phyloP scores from a whole-genome alignment of 1,140 invertebrate genomes.

The Octopus sinensis region DNA sequence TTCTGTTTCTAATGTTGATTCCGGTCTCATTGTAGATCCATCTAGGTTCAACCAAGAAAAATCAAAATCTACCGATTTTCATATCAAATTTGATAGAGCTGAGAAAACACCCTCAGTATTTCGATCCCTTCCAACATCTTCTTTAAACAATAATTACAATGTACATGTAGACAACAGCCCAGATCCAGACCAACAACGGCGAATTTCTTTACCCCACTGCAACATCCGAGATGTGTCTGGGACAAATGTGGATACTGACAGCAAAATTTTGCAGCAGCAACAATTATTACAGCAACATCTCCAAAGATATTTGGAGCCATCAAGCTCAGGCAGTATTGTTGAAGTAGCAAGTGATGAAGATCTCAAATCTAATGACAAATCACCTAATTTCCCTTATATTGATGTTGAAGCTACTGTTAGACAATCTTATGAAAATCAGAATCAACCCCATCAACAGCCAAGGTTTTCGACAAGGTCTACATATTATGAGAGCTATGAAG shows the following conservation, averaged over 20 bases:
- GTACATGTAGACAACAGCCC: not conserved
- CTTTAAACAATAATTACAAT: not conserved
- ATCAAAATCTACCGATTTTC: conserved; percentile 9
- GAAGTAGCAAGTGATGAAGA: not conserved
- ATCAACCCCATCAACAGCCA: too few relatives aligned
- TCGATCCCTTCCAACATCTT: not conserved
- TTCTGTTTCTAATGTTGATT: not conserved
- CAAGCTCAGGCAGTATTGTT: not conserved
- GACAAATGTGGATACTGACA: not conserved
- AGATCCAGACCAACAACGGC: not conserved
- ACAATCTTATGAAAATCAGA: too few relatives aligned
- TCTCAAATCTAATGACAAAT: not conserved
- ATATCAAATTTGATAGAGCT: not conserved
- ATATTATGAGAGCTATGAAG: too few relatives aligned
- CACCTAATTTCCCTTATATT: not conserved
- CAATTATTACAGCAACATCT: not conserved
- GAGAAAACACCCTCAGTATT: not conserved
- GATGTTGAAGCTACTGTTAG: not conserved
- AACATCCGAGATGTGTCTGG: not conserved
- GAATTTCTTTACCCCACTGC: not conserved
- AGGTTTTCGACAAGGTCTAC: too few relatives aligned
- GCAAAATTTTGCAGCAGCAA: not conserved
- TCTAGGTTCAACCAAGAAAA: not conserved
- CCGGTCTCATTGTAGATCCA: not conserved
- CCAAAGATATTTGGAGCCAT: not conserved